phyloP scores from a whole-genome alignment of 2,888 invertebrate genomes.

The Machimus rusticus region DNA sequence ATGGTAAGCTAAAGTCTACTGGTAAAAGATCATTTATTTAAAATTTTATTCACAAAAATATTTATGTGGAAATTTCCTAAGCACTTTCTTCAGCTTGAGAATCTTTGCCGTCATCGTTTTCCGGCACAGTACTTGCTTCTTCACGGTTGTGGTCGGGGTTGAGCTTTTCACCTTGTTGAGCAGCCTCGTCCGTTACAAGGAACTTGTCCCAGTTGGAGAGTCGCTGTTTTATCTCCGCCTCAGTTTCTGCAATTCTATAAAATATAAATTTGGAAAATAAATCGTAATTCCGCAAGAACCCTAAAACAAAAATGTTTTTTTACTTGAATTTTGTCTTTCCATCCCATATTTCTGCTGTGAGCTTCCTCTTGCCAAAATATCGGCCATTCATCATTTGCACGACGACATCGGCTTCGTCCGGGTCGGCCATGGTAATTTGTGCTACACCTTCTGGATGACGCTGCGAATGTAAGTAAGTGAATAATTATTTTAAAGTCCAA shows the following conservation, averaged over 20 bases:
- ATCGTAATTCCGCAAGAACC: neutral
- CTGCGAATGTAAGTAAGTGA: constrained; percentile 58
- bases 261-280: constrained; percentile 33
- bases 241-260: constrained; percentile 84
- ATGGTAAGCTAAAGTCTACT: neutral
- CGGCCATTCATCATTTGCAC: constrained; percentile 86
- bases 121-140: neutral
- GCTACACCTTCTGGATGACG: constrained; percentile 94
- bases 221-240: constrained; percentile 81
- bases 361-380: constrained; percentile 86
- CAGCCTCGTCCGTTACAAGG: constrained; percentile 68
- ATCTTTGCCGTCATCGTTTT: neutral
- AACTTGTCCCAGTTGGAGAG: constrained; percentile 88
- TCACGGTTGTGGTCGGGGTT: neutral
- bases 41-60: neutral
- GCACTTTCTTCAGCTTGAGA: neutral
- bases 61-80: neutral
- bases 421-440: constrained; percentile 86
- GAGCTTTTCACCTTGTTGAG: neutral
- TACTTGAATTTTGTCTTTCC: constrained; percentile 90
- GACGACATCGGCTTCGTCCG: constrained; percentile 91
- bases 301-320: constrained; percentile 53
- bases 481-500: neutral
- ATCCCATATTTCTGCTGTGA: constrained; percentile 92
- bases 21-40: neutral